Percentiles rank a stretch among this genome's conserved stretches.
phyloP scores from a whole-genome alignment of 1,140 invertebrate species.

The Drosophila auraria region DNA sequence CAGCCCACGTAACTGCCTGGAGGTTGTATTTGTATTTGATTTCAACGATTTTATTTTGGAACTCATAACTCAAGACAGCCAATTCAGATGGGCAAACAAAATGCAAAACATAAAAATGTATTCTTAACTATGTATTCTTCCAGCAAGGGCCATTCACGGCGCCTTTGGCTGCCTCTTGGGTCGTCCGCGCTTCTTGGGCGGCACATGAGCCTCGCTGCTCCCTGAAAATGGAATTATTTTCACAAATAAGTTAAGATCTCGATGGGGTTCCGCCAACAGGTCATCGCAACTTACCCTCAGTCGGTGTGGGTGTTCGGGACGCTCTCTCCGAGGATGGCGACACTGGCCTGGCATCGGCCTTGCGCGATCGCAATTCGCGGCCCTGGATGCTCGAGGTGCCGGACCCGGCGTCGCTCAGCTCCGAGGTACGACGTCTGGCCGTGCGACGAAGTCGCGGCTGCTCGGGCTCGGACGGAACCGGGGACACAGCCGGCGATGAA shows the following conservation, averaged over 20 bases:
- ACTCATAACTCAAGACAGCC: too few species aligned
- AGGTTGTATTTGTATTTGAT: too few species aligned
- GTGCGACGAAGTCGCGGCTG: constrained; percentile 4
- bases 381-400: neutral
- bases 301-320: neutral
- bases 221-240: neutral
- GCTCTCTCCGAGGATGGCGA: neutral
- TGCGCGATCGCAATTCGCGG: constrained; percentile 15
- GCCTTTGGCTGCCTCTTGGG: neutral
- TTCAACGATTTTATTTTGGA: too few species aligned
- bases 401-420: constrained; percentile 6
- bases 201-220: constrained; percentile 32
- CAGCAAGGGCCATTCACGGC: neutral
- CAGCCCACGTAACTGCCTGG: too few species aligned
- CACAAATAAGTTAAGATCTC: too few species aligned
- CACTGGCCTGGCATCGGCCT: neutral
- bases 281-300: constrained; percentile 15
- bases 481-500: neutral
- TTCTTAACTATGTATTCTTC: too few species aligned
- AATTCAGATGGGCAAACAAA: too few species aligned
- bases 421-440: neutral
- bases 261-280: too few species aligned
- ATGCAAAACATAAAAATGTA: too few species aligned
- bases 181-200: constrained; percentile 57
- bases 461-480: neutral